Conservation (phyloP, 2,888 invertebrate genomes). For the Amiota minor region DNA sequence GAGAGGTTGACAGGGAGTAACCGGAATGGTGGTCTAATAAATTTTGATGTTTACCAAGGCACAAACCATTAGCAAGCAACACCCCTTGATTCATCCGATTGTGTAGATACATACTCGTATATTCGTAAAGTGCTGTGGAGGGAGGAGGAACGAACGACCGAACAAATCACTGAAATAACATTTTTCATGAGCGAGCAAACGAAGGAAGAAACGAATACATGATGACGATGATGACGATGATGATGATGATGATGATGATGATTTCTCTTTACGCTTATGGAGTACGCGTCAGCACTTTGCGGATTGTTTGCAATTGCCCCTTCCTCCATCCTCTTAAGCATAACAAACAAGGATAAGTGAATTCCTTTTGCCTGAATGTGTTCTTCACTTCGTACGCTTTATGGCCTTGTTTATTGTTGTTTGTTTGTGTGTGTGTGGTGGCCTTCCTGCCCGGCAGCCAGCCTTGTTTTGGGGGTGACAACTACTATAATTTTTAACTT, state of each 20-base stretch:
- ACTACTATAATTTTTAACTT: not conserved
- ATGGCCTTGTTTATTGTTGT: conserved; percentile 45
- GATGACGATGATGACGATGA: not conserved
- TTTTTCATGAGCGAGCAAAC: conserved; percentile 39
- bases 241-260: conserved; percentile 13
- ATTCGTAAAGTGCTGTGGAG: conserved; percentile 43
- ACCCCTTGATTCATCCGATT: conserved; percentile 49
- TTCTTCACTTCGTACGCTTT: conserved; percentile 56
- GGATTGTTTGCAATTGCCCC: conserved; percentile 66
- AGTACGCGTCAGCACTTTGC: conserved; percentile 69
- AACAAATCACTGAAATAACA: conserved; percentile 68
- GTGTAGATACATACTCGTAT: not conserved
- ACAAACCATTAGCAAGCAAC: conserved; percentile 70
- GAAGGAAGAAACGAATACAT: too few species aligned
- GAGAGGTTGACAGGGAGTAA: not conserved
- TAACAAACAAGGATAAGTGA: conserved; percentile 72
- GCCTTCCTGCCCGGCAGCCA: conserved; percentile 1
- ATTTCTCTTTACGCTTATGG: conserved; percentile 29
- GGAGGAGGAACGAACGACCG: too few species aligned
- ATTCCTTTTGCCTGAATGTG: conserved; percentile 64
- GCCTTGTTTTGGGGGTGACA: not conserved
- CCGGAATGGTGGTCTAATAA: conserved; percentile 52
- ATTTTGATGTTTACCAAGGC: conserved; percentile 67
- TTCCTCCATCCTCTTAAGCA: conserved; percentile 64
- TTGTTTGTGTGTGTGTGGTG: conserved; percentile 12